Conservation (phyloP, 2,888 invertebrate genomes). For the Osmoderma eremita region DNA sequence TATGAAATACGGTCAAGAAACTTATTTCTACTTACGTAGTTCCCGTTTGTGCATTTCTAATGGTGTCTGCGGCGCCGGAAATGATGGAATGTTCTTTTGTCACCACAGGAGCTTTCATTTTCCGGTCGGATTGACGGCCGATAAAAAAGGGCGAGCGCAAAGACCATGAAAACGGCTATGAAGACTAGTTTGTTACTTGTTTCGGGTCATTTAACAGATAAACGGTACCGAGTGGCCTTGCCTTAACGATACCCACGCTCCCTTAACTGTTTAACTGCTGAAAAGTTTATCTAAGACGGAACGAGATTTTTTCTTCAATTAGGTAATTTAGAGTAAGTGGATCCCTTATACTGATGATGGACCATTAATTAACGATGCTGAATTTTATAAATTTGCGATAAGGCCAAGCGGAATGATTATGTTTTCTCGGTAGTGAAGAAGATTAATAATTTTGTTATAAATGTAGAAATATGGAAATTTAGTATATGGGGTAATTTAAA, state of each 20-base stretch:
- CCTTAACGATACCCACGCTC: constrained; percentile 63
- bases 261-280: constrained; percentile 48
- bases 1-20: constrained; percentile 56
- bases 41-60: constrained; percentile 63
- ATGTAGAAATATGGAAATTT: too few relatives aligned
- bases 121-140: constrained; percentile 64
- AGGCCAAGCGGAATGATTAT: neutral
- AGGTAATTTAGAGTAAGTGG: constrained; percentile 33
- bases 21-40: constrained; percentile 27
- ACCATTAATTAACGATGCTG: constrained; percentile 4
- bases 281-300: constrained; percentile 37
- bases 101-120: constrained; percentile 66
- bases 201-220: constrained; percentile 65
- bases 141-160: constrained; percentile 63
- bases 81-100: constrained; percentile 66
- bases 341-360: constrained; percentile 8
- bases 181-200: constrained; percentile 63
- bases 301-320: constrained; percentile 38
- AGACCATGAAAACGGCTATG: constrained; percentile 62
- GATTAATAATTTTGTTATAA: too few relatives aligned
- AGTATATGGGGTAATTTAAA: neutral
- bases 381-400: neutral
- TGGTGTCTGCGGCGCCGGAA: constrained; percentile 63
- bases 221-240: constrained; percentile 62
- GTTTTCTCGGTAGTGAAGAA: too few relatives aligned